A percentile compares a stretch with the other conserved stretches of the same genome.
These are phyloP conservation scores for Clivina fossor DNA, from an alignment of 2,888 invertebrate genomes.

Conservation along the genomic window DNA sequence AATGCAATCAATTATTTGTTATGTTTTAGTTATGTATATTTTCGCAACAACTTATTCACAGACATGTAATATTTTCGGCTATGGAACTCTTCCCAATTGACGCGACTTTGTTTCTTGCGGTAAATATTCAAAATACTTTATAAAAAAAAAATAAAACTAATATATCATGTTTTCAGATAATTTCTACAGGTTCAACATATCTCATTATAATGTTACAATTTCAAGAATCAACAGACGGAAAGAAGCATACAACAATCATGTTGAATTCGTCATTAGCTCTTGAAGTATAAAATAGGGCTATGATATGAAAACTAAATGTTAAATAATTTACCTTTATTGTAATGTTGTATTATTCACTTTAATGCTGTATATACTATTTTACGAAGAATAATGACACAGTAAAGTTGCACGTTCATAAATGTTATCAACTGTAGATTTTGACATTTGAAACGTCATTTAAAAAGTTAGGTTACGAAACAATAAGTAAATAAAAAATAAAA, in stretches of 20 bases:
- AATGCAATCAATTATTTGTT: too few species aligned
- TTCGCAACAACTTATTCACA: conserved; percentile 40
- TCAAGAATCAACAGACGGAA: conserved; percentile 45
- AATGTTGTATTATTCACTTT: conserved; percentile 9
- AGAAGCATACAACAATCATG: conserved; percentile 24
- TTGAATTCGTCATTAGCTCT: conserved; percentile 18
- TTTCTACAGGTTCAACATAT: conserved; percentile 53
- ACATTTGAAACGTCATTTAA: too few species aligned
- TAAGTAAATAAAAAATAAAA: too few species aligned
- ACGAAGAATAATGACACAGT: too few species aligned
- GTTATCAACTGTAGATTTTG: too few species aligned
- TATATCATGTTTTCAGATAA: conserved; percentile 46
- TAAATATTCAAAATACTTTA: conserved; percentile 31
- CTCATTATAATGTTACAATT: conserved; percentile 55
- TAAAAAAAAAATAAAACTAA: too few species aligned
- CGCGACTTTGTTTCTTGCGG: conserved; percentile 38
- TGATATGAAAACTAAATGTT: conserved; percentile 14
- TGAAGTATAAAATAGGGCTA: conserved; percentile 17
- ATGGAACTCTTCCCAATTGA: conserved; percentile 39
- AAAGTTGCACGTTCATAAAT: too few species aligned
- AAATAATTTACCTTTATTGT: conserved; percentile 22
- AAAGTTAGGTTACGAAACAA: too few species aligned
- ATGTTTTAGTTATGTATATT: conserved; percentile 39
- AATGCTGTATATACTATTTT: too few species aligned
- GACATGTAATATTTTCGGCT: conserved; percentile 38